Percentiles rank a stretch among this genome's conserved stretches.
Conservation (phyloP, 2,888 invertebrate species). For the Noctua janthina region DNA sequence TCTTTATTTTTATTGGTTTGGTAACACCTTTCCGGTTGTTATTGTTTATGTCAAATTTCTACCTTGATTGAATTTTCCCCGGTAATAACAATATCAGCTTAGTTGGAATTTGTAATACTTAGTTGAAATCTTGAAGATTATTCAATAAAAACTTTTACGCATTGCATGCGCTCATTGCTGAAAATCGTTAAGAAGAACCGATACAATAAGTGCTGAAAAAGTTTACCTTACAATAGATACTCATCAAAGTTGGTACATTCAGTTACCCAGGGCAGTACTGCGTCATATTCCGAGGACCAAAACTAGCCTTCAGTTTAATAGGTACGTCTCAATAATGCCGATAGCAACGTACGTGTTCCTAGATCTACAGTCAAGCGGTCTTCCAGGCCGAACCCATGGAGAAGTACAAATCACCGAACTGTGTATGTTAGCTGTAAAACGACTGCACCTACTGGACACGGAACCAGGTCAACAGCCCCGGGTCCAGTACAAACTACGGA, state of each 20-base stretch:
- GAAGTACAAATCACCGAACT: slow-evolving; percentile 53
- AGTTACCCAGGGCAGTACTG: background rate
- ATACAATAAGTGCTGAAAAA: background rate
- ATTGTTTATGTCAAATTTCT: slow-evolving; percentile 1
- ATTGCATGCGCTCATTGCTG: background rate
- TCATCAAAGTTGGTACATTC: background rate
- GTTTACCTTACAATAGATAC: background rate
- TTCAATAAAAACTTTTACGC: background rate
- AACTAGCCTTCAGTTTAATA: background rate
- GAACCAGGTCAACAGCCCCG: slow-evolving; percentile 22
- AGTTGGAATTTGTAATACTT: background rate
- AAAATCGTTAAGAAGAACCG: background rate
- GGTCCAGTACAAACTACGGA: slow-evolving; percentile 25
- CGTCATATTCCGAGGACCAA: background rate
- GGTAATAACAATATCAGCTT: background rate
- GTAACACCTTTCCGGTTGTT: background rate
- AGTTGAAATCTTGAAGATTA: background rate
- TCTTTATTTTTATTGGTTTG: background rate
- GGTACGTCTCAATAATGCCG: slow-evolving; percentile 10
- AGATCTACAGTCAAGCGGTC: slow-evolving; percentile 40
- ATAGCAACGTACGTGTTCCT: slow-evolving; percentile 37
- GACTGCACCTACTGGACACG: slow-evolving; percentile 15
- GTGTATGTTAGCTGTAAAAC: slow-evolving; percentile 36
- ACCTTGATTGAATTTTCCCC: background rate
- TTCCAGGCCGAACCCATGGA: slow-evolving; percentile 51